Base-by-base conservation (phyloP, 30 jellyfish, hydroid and myxozoan genomes). In the Sanderia malayensis region DNA sequence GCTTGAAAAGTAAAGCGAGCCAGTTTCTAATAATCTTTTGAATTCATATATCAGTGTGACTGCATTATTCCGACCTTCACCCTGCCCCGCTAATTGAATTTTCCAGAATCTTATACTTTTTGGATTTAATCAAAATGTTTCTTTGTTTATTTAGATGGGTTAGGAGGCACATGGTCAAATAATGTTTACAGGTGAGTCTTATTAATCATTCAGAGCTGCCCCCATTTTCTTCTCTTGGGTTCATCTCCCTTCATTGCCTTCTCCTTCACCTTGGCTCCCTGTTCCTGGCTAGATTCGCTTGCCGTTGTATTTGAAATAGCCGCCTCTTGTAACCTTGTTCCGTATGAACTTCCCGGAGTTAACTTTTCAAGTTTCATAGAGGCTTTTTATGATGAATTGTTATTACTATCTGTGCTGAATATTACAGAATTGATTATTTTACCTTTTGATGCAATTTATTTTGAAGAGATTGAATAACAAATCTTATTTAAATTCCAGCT, bases 151-250 rank as follows among this genome's bases (percentile, higher is more conserved):
- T 19, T 33, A 90, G 98, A 80, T 78, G 98, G 98, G 4, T 61
- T 34, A 24, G 98, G 98, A 28, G 98, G 98, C 18, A 31, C 46
- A 8, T 90, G 95, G 95, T 69, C 94, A 27, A 90, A 73, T 79
- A 73, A 61, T 32, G 94, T 90, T 9, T 90, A 90, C 87, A 83
- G 98, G 98, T 84, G 41, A 24, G 58, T n/a, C 6, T 26, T 23
- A 4, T 29, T 62, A 13, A n/a, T n/a, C n/a, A n/a, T n/a, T n/a
- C n/a, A n/a, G n/a, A n/a, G n/a, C n/a, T n/a, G n/a, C n/a, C n/a
- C n/a, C n/a, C n/a, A n/a, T n/a, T n/a, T n/a, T n/a, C n/a, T n/a
- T n/a, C n/a, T n/a, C n/a, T n/a, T n/a, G n/a, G n/a, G n/a, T n/a
- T n/a, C n/a, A n/a, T n/a, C n/a, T n/a, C n/a, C n/a, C n/a, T n/a